Conservation (phyloP, 92 coral and sea anemone species). For the Diadumene lineata region DNA sequence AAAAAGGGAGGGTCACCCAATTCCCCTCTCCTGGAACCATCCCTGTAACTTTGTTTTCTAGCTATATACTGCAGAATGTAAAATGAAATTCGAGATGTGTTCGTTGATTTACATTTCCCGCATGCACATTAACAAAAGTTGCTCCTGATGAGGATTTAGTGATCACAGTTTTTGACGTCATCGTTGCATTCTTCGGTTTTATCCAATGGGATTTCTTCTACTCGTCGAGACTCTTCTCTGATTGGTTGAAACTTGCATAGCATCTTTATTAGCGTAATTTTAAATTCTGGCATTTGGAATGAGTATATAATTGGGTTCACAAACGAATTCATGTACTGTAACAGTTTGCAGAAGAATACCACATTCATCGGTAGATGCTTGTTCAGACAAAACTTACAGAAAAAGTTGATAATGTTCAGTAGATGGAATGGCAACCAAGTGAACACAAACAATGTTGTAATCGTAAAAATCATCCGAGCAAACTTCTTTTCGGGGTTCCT, state of each 20-base stretch:
- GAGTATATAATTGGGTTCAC: conserved; percentile 67
- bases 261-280: conserved; percentile 34
- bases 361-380: conserved; percentile 38
- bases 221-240: conserved; percentile 46
- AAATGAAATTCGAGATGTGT: no score
- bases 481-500: conserved; percentile 55
- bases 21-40: no score
- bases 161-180: not conserved
- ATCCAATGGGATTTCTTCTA: conserved; percentile 57
- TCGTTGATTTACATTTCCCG: no score
- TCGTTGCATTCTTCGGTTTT: conserved; percentile 23
- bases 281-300: conserved; percentile 73
- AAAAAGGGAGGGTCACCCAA: no score
- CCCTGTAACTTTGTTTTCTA: no score
- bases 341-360: conserved; percentile 64
- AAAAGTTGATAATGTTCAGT: conserved; percentile 61
- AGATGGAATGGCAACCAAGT: conserved; percentile 78
- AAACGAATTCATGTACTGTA: conserved; percentile 74
- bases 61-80: no score
- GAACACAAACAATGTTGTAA: conserved; percentile 59
- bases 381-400: conserved; percentile 44
- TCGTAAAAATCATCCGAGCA: conserved; percentile 63
- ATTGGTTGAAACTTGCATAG: conserved; percentile 39
- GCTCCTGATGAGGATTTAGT: no score
- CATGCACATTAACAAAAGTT: no score